Evolutionary conservation across 1,140 invertebrate genomes (phyloP).

Genomic region (Archivesica marissinica): DNA sequence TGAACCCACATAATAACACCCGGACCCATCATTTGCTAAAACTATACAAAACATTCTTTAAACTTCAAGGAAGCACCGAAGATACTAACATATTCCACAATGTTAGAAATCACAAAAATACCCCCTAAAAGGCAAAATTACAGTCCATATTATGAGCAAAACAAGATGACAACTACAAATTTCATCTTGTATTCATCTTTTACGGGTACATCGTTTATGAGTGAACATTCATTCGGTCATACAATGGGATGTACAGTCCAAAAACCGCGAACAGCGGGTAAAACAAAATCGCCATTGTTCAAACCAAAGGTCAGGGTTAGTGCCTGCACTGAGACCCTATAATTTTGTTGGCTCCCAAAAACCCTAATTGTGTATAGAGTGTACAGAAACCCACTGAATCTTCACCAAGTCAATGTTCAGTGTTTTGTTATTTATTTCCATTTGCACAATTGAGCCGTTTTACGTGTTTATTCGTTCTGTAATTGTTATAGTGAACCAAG

Average conservation of each 20-base stretch:
- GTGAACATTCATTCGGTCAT: neutral
- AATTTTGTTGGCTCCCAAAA: constrained; percentile 30
- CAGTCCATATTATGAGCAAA: neutral
- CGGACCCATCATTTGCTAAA: no score
- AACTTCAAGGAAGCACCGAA: no score
- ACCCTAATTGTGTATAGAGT: neutral
- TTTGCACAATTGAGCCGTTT: neutral
- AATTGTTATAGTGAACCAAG: neutral
- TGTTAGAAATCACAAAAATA: neutral
- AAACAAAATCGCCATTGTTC: constrained; percentile 9
- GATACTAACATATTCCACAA: no score
- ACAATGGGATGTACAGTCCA: constrained; percentile 31
- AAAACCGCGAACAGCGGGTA: constrained; percentile 7
- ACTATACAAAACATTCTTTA: no score
- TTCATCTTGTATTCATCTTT: neutral
- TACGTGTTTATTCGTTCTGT: neutral
- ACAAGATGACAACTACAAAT: constrained; percentile 1
- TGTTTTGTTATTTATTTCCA: neutral
- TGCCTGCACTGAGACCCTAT: constrained; percentile 29
- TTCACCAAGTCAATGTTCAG: neutral
- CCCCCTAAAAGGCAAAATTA: neutral
- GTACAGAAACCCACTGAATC: neutral
- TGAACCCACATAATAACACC: no score
- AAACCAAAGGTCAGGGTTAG: constrained; percentile 38
- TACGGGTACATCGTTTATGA: constrained; percentile 16